Evolutionary conservation across 2,113 vertebrate species (phyloP).

Genomic region (Desmodus rotundus): DNA sequence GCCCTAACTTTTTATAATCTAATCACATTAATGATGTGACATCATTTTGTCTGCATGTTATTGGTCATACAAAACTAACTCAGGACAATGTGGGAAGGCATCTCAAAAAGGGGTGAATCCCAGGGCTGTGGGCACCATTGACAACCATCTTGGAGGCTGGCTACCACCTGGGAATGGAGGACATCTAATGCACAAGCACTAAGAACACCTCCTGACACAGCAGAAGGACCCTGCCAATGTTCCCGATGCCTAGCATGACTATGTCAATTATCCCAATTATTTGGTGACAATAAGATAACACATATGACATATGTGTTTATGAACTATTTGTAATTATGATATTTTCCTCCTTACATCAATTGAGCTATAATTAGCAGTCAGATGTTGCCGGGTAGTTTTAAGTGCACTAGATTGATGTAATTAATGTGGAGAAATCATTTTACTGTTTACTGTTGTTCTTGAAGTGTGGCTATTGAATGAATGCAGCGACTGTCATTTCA

Average conservation of each 20-base stretch:
- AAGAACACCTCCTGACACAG: background rate
- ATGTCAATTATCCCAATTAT: background rate
- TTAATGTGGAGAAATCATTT: background rate
- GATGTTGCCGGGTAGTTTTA: background rate
- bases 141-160: background rate
- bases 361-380: background rate
- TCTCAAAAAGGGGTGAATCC: background rate
- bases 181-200: background rate
- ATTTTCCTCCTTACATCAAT: background rate
- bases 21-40: background rate
- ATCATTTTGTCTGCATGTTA: background rate
- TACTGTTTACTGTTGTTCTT: background rate
- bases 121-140: background rate
- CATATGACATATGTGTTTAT: background rate
- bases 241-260: background rate
- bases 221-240: background rate
- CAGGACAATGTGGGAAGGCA: background rate
- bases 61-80: background rate
- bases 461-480: background rate
- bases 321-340: background rate
- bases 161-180: background rate
- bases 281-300: background rate
- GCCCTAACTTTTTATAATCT: background rate
- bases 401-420: background rate
- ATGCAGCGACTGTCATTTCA: background rate